These are phyloP conservation scores for Hyles lineata DNA, from an alignment of 2,888 invertebrate genomes.

Conservation along the genomic window DNA sequence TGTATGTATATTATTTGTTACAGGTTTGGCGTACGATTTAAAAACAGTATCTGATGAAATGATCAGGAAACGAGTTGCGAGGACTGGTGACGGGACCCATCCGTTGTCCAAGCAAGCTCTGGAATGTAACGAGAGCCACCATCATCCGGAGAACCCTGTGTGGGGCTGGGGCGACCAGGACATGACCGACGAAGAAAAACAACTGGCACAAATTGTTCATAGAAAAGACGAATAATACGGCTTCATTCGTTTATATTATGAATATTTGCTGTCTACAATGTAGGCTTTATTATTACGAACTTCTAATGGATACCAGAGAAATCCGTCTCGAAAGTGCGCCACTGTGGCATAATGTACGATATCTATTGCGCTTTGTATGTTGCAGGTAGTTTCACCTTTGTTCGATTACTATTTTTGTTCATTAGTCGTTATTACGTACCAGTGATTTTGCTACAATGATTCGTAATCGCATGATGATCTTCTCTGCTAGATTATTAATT, in stretches of 20 bases:
- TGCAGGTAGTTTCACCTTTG: too few relatives aligned
- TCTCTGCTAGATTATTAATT: background rate
- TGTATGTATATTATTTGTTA: slow-evolving; percentile 33
- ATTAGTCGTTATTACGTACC: too few relatives aligned
- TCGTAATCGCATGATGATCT: background rate
- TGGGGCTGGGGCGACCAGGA: slow-evolving; percentile 95
- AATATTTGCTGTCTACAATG: background rate
- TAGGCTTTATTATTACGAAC: background rate
- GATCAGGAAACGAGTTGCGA: slow-evolving; percentile 87
- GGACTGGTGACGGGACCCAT: slow-evolving; percentile 91
- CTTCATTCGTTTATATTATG: background rate
- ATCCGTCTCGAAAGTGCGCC: background rate
- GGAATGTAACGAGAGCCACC: slow-evolving; percentile 67
- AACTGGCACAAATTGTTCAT: slow-evolving; percentile 76
- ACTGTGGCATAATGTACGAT: background rate
- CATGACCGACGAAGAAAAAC: slow-evolving; percentile 88
- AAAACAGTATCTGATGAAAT: slow-evolving; percentile 90
- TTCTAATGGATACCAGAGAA: background rate
- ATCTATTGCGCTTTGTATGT: background rate
- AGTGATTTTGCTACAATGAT: too few relatives aligned
- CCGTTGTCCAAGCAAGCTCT: slow-evolving; percentile 57
- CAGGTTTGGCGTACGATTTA: slow-evolving; percentile 93
- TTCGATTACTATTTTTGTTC: too few relatives aligned
- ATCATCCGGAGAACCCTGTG: slow-evolving; percentile 82
- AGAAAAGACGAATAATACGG: slow-evolving; percentile 58